Evolutionary conservation across 2,113 vertebrate species (phyloP), one percentile per base, ranked within the genome.

Genomic region (Etheostoma cragini): DNA sequence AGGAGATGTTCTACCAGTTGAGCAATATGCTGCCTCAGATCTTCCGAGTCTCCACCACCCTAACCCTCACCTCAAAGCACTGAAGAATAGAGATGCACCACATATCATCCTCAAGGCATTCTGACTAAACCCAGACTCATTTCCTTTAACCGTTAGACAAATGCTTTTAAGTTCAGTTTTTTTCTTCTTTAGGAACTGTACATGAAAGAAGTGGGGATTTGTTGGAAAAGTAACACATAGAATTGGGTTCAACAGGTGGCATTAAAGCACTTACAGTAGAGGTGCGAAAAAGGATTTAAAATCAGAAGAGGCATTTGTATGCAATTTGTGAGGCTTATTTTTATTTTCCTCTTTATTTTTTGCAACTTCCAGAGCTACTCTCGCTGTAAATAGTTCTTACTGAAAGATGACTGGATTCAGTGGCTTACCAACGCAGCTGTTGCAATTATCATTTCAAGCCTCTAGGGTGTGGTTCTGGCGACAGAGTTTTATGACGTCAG

Each of bases 21-120:
- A 99, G 98, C 91, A 99, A 96, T 93, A 99, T 99, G 98, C 95
- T 99, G 83, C 98, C 98, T 38, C 98, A 99, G 92, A 99, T 99
- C 94, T 99, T 99, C 96, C 93, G 98, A 12, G 98, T 99, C 6
- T 99, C 98, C 12, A 99, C 98, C 35, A 98, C 95, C 14, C 84
- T 95, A 11, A 95, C 95, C 0, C 91, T 95, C 77, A 95, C 98
- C 8, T 99, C 98, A 46, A 95, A 95, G 83, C 92, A 87, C 87
- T 95, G 89, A 94, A 8, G 72, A 35, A 67, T 5, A 2, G 16
- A 38, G 17, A 22, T 6, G 30, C 11, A 11, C 13, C 49, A 14
- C 50, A 2, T 17, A n/a, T 45, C 14, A n/a, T 64, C 38, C 35
- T 75, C 21, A 1, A 35, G 2, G 33, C 56, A 33, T 52, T 33